Base-by-base conservation (phyloP, 1,140 invertebrate genomes). In the Sitodiplosis mosellana region DNA sequence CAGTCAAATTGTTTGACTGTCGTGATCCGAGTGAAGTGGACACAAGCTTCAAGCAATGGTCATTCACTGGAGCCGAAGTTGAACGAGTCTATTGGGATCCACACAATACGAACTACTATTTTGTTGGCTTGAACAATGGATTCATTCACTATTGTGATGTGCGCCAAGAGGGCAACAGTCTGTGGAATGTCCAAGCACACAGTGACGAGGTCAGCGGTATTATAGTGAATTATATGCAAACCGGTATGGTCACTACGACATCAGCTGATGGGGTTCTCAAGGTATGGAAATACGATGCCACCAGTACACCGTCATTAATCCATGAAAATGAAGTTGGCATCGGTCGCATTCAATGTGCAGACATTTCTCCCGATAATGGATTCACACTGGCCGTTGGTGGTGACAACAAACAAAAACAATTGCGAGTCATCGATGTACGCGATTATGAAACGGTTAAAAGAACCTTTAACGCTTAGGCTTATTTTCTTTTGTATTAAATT, bases 31-130 rank as follows among this genome's bases (percentile, higher is more conserved):
- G 75, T 49, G 63, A 59, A 36, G 55, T 61, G 0, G 48, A 61
- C 27, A 43, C 52, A 0, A 68, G 69, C 17, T 68, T 70, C 55
- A 78, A 81, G 61, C 69, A 67, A 1, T 94, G 88, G 87, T 48
- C 66, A 44, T 61, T 83, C 10, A 65, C 69, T 22, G 81, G 79
- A 17, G 47, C 55, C 1, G 91, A 96, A 72, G 79, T 93, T 27
- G 92, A 96, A 69, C 78, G 77, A 53, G 76, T 91, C n/a, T 50
- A 76, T 0, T 97, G 92, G 92, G 81, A 93, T 59, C 59, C 52
- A 6, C 53, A 50, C 1, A 52, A 60, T 47, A 56, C 47, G 10
- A 56, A 63, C 50, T 56, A 56, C 54, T 69, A 66, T 17, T 62
- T 87, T 75, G 72, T 79, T 54, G 81, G 82, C 47, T 87, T 83